Evolutionary conservation across 2,113 vertebrate genomes (phyloP).

Genomic region (Tenrec ecaudatus): DNA sequence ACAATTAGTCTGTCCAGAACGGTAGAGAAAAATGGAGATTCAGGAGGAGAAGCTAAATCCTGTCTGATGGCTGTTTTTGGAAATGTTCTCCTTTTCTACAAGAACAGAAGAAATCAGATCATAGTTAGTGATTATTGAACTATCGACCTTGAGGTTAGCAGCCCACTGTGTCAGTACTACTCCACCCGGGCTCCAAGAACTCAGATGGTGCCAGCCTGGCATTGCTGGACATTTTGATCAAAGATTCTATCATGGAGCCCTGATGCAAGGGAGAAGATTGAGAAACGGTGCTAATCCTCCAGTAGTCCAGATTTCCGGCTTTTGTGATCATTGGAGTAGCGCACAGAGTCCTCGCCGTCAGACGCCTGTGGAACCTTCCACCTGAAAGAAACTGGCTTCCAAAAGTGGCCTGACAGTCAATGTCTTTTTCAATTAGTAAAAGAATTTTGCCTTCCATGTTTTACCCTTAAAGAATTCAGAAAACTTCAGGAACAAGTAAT

Average conservation of each 20-base stretch:
- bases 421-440: background rate
- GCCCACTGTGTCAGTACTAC: no score
- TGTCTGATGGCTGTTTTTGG: background rate
- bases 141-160: no score
- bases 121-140: no score
- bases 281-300: background rate
- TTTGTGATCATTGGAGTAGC: background rate
- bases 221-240: background rate
- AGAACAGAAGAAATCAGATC: background rate
- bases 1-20: background rate
- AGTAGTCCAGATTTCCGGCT: background rate
- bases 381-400: background rate
- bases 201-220: background rate
- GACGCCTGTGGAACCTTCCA: no score
- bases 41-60: background rate
- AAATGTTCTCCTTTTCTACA: background rate
- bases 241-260: no score
- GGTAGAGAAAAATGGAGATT: background rate
- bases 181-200: no score
- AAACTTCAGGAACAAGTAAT: background rate
- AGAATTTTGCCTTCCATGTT: background rate
- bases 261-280: background rate
- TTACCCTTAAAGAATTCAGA: background rate
- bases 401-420: background rate
- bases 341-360: background rate